phyloP scores from a whole-genome alignment of 2,113 vertebrate species.

The Delphinus delphis region DNA sequence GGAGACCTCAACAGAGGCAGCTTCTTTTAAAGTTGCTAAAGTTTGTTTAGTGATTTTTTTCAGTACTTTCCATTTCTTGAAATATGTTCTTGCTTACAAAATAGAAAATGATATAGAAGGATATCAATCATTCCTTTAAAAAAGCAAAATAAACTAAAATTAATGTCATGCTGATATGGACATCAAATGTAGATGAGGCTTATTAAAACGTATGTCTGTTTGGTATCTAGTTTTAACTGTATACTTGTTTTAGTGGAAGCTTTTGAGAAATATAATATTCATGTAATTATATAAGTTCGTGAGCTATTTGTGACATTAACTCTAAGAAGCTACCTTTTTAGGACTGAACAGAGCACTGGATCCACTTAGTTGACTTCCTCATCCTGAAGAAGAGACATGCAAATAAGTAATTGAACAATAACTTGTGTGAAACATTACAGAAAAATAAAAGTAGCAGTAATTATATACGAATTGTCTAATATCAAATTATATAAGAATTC shows the following conservation, averaged over 20 bases:
- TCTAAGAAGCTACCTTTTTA: not conserved
- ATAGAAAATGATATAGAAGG: not conserved
- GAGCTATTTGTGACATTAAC: not conserved
- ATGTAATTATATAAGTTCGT: not conserved
- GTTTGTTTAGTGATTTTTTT: not conserved
- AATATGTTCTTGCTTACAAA: not conserved
- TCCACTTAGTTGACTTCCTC: not conserved
- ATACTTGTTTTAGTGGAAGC: not conserved
- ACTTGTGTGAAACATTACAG: not conserved
- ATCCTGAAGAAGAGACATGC: not conserved
- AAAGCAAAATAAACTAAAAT: conserved; percentile 34
- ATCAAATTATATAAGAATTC: not conserved
- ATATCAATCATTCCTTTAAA: not conserved
- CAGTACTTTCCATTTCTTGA: not conserved
- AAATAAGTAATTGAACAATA: not conserved
- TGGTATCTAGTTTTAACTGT: not conserved
- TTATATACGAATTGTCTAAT: not conserved
- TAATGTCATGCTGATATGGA: not conserved
- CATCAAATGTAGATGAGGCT: not conserved
- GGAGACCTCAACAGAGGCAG: not conserved
- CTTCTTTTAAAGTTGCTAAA: not conserved
- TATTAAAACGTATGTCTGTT: not conserved
- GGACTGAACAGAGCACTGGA: not conserved
- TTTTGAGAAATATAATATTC: not conserved
- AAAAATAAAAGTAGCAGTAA: not conserved